phyloP scores from a whole-genome alignment of 2,113 vertebrate species.

The Hemichromis elongatus region DNA sequence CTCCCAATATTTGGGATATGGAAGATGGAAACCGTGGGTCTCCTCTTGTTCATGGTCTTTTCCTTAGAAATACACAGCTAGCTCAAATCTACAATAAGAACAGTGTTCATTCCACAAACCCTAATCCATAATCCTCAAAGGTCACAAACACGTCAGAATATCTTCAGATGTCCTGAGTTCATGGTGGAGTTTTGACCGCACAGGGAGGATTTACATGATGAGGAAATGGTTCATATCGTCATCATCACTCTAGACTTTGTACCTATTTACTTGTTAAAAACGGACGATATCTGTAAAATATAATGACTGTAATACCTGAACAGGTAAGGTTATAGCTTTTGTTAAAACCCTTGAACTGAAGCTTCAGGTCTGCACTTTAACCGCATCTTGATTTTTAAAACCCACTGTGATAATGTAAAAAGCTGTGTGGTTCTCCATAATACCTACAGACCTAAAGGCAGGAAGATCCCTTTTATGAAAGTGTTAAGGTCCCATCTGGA shows the following conservation, averaged over 20 bases:
- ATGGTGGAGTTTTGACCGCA: background rate
- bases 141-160: too few relatives aligned
- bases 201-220: background rate
- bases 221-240: background rate
- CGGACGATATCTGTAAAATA: background rate
- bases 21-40: background rate
- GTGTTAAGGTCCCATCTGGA: fast-evolving
- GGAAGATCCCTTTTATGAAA: fast-evolving
- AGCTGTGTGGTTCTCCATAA: fast-evolving
- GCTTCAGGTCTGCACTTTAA: background rate
- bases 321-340: background rate
- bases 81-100: background rate
- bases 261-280: background rate
- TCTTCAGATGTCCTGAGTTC: background rate
- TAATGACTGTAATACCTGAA: background rate
- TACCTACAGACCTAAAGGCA: background rate
- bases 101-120: background rate
- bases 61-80: fast-evolving
- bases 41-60: fast-evolving
- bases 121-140: background rate
- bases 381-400: background rate
- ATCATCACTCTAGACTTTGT: background rate
- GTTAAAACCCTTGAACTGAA: background rate
- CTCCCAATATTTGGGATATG: background rate
- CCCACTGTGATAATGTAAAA: background rate